Evolutionary conservation across 2,888 invertebrate genomes (phyloP), one percentile per base, ranked within the genome.

Genomic region (Zootermopsis nevadensis): DNA sequence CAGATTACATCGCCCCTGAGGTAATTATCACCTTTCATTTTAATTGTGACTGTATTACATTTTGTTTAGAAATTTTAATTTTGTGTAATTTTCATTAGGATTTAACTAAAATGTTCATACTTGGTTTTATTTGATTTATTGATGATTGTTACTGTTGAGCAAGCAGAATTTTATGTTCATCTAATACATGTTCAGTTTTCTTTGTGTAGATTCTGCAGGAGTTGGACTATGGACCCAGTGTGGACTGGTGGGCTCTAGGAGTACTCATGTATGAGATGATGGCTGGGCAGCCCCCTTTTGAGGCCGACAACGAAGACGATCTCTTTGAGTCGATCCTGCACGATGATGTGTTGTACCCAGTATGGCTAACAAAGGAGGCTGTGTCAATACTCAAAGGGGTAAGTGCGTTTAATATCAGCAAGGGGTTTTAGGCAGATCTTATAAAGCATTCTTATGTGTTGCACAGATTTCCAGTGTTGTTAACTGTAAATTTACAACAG

Each of bases 191-290:
- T 0, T 42, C 8, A 42, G n/a, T 55, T 33, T 67, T 31, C 30
- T 72, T 80, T 48, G 85, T 85, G 38, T 86, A 93, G 94, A 98
- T 98, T 89, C 92, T 98, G 83, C 97, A 98, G 90, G 98, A 98
- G 90, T 92, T 97, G 87, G 96, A 98, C 88, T 97, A 97, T 89
- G 96, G 96, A 0, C 95, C 96, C 53, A 95, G 95, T 85, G 97
- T 97, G 84, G 97, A 97, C 90, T 97, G 97, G 97, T 99, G 99
- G 99, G 99, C 99, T 85, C 92, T 99, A 86, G 99, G 99, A 81
- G 99, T 99, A 84, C 93, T 99, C 76, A 96, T 99, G 96, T 99
- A 99, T 90, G 99, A 99, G 93, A 99, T 99, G 99, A 96, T 99
- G 97, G 99, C 98, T 1, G 99, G 99, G 0, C 99, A 99, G 90